Evolutionary conservation across 2,888 invertebrate genomes (phyloP).

Genomic region (Volucella inflata): DNA sequence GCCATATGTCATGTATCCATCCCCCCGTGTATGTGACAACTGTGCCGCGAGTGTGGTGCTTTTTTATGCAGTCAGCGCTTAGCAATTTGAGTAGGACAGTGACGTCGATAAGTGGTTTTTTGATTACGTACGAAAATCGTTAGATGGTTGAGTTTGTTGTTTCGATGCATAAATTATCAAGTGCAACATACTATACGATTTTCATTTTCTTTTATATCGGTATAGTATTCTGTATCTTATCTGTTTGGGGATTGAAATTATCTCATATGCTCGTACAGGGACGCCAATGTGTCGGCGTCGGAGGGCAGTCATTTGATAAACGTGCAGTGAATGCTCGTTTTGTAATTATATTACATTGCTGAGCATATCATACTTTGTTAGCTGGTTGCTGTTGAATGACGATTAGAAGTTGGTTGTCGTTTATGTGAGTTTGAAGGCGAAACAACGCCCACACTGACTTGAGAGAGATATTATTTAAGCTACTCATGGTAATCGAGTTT

Average conservation of each 20-base stretch:
- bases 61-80: conserved; percentile 49
- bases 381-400: neutral
- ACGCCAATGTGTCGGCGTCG: conserved; percentile 56
- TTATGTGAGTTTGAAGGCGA: conserved; percentile 21
- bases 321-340: conserved; percentile 18
- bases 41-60: conserved; percentile 32
- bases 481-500: conserved; percentile 40
- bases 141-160: conserved; percentile 13
- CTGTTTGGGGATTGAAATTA: conserved; percentile 42
- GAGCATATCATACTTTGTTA: conserved; percentile 16
- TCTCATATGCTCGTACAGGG: conserved; percentile 29
- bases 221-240: conserved; percentile 64
- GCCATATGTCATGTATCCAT: conserved; percentile 51
- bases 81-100: conserved; percentile 42
- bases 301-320: conserved; percentile 4
- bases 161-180: conserved; percentile 59
- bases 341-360: conserved; percentile 48
- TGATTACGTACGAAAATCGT: neutral
- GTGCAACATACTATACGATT: conserved; percentile 58
- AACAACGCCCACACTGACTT: conserved; percentile 46
- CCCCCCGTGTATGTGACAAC: conserved; percentile 25
- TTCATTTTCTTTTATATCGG: conserved; percentile 8
- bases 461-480: conserved; percentile 38
- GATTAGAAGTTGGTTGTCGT: conserved; percentile 38
- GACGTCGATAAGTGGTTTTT: conserved; percentile 38